These are phyloP conservation scores for Mus spicilegus DNA, from an alignment of 2,113 vertebrate species.

Conservation along the genomic window DNA sequence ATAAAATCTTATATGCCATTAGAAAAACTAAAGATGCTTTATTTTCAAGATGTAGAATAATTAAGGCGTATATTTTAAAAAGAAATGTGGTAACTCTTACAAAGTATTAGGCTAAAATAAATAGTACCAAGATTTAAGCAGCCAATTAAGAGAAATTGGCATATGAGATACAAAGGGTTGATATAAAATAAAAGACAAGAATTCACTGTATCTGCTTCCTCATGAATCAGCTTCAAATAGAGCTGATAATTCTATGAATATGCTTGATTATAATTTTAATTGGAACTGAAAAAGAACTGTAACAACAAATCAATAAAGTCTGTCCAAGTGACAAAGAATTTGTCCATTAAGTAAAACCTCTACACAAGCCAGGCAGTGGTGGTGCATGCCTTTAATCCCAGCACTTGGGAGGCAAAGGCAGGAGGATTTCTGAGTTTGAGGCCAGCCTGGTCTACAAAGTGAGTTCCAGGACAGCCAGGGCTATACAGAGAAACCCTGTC, in stretches of 20 bases:
- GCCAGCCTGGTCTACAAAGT: too few species aligned
- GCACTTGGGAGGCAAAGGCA: too few species aligned
- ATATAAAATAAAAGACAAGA: not conserved
- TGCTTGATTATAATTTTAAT: not conserved
- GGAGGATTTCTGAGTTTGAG: too few species aligned
- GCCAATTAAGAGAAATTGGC: conserved; percentile 34
- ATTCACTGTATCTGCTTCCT: not conserved
- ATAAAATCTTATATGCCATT: not conserved
- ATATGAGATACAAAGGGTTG: not conserved
- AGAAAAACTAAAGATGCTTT: conserved; percentile 22
- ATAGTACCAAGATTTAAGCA: not conserved
- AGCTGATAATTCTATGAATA: not conserved
- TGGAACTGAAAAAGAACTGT: not conserved
- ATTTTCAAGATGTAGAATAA: not conserved
- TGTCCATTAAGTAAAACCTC: conserved; percentile 24
- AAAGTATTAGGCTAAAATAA: conserved; percentile 20
- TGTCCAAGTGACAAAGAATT: conserved; percentile 3
- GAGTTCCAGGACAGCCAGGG: too few species aligned
- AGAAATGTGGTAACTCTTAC: not conserved
- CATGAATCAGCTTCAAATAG: conserved; percentile 26
- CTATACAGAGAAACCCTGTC: too few species aligned
- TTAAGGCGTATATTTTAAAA: not conserved
- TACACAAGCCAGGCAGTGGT: not conserved
- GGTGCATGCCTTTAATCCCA: too few species aligned
- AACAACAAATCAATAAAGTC: not conserved